Conservation (phyloP, 1,140 invertebrate genomes). For the Hypsibius dujardini region DNA sequence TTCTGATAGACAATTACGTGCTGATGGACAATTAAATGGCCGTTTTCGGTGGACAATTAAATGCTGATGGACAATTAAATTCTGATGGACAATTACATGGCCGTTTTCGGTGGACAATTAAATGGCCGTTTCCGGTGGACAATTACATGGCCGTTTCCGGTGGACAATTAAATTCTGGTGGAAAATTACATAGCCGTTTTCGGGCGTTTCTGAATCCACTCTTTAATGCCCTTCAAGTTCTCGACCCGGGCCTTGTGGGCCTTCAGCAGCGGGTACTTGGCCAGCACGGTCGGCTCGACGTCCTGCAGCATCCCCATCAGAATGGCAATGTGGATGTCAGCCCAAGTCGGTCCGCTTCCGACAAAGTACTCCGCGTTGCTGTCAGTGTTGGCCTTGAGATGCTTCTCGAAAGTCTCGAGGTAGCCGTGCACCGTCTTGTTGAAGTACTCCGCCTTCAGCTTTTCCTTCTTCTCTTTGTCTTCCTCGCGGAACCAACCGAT, state of each 20-base stretch:
- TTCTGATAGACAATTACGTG: no score
- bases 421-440: background rate
- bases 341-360: background rate
- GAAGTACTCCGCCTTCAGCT: background rate
- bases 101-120: background rate
- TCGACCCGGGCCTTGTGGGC: background rate
- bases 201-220: background rate
- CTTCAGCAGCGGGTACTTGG: background rate
- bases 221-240: slow-evolving; percentile 2
- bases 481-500: background rate
- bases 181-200: background rate
- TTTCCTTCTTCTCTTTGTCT: slow-evolving; percentile 6
- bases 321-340: background rate
- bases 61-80: background rate
- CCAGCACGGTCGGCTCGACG: background rate
- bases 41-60: background rate
- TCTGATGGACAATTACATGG: background rate
- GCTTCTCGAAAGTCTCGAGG: background rate
- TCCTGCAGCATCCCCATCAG: background rate
- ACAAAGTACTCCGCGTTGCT: background rate
- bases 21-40: background rate
- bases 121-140: background rate
- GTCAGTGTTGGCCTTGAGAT: background rate
- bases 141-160: background rate
- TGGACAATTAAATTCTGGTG: background rate